Conservation (phyloP, 1,140 invertebrate species). For the Pogonognathellus flavescens region DNA sequence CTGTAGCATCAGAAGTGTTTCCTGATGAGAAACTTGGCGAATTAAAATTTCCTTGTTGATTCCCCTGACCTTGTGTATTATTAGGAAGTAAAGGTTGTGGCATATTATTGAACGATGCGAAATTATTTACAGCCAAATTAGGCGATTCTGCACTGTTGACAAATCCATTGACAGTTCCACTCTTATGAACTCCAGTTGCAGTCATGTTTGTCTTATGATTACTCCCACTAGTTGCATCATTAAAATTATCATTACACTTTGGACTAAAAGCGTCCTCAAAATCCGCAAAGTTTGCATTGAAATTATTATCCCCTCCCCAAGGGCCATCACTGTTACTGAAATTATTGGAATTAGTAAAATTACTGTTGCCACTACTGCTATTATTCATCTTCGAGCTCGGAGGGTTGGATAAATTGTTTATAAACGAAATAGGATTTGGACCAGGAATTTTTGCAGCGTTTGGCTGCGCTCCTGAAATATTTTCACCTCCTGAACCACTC, state of each 20-base stretch:
- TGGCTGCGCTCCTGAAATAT: not conserved
- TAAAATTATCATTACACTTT: constrained; percentile 46
- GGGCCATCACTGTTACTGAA: constrained; percentile 9
- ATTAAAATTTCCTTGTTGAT: constrained; percentile 32
- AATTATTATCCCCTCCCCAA: constrained; percentile 53
- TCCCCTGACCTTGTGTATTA: constrained; percentile 11
- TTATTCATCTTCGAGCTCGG: constrained; percentile 32
- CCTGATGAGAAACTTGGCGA: not conserved
- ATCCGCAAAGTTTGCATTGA: constrained; percentile 69
- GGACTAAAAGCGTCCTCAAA: constrained; percentile 68
- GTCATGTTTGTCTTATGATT: constrained; percentile 18
- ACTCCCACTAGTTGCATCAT: constrained; percentile 10
- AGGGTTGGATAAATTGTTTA: constrained; percentile 64
- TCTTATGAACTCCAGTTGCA: constrained; percentile 13
- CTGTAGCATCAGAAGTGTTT: not conserved
- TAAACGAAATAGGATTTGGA: constrained; percentile 62
- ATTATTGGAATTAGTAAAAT: constrained; percentile 31
- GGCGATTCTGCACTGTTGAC: not conserved
- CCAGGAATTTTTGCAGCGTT: constrained; percentile 5
- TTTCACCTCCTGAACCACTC: constrained; percentile 17
- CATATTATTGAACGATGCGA: constrained; percentile 34
- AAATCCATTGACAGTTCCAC: constrained; percentile 12
- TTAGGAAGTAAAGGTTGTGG: constrained; percentile 25
- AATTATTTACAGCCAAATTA: constrained; percentile 31
- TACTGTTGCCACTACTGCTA: constrained; percentile 49